Base-by-base conservation (phyloP, 2,797 vertebrate species). In the Remorina albescens region DNA sequence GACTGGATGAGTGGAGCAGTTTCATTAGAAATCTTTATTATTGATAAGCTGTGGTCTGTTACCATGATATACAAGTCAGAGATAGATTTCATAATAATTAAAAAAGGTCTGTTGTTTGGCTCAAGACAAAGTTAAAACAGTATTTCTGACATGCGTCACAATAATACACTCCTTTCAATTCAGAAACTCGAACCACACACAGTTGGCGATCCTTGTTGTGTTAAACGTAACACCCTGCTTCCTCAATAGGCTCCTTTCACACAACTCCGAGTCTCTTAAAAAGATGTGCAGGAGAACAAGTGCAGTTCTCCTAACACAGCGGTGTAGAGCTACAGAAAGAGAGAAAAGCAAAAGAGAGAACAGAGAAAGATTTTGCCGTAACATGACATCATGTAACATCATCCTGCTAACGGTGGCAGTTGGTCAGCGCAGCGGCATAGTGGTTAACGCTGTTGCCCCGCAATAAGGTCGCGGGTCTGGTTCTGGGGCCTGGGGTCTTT, bases 181-280 rank as follows among this genome's bases (percentile, higher is more conserved):
- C 28, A 77, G 21, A 77, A 78, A 74, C 28, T 56, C 58, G 83
- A 85, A 87, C 80, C 77, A 30, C 76, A 90, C 74, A 1, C 70
- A 57, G 76, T 64, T 79, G 76, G 88, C 66, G 37, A 55, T 80
- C 80, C 61, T 73, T 54, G 66, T 61, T 44, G 84, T 83, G 84
- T 83, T 88, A 86, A 87, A 79, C 62, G 63, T 76, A 87, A 87
- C 86, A 90, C 84, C 71, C 81, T 51, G 83, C 73, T 71, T 67
- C 81, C 86, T 91, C 88, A 87, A 84, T 82, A 57, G 77, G 32
- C 66, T 77, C 79, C 82, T 86, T 86, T 92, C 85, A 91, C 74
- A 80, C 74, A 78, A 46, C 73, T 72, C 75, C 58, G 81, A 81
- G 82, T 67, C 76, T 87, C 80, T 90, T 87, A 83, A 73, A 85